Evolutionary conservation across 1,140 invertebrate species (phyloP), one percentile per base, ranked within the genome.

Genomic region (Phenacoccus solenopsis): DNA sequence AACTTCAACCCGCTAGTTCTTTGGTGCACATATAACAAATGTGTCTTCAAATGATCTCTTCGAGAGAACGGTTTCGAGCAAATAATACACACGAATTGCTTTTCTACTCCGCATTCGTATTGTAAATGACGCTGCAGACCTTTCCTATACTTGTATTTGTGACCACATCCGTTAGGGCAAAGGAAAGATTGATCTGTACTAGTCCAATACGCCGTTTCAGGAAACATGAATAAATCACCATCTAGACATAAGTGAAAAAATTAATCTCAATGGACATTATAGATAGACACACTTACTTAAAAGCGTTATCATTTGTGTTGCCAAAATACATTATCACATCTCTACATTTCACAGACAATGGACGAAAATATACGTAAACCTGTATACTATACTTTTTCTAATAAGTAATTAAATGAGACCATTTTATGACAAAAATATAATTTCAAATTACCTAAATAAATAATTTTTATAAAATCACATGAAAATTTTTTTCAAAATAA

Each of bases 91-190:
- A 69, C 28, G 9, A 72, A 72, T 68, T 69, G 64, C 35, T 72
- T 28, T 16, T 69, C 67, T 1, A 71, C 28, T 1, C 73, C 73
- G 22, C 73, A 74, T 27, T 74, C 73, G 67, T 71, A 61, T 7
- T 10, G 67, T 16, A 73, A 67, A 59, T 74, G 73, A 0, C 73
- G 69, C 21, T 72, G 64, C n/a, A 73, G 28, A 24, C 72, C 68
- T 35, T 69, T 68, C 16, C 71, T 70, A n/a, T 73, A 70, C 21
- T 71, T 73, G 69, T 75, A 76, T 22, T 61, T 69, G 28, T 74
- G 72, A 25, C 72, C 70, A 69, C 84, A 85, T 4, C 10, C 1
- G 0, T 71, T 69, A 0, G 70, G 67, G 16, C 70, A 71, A 3
- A 49, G 16, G 38, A 49, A 49, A 5, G 30, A 32, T n/a, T 49